These are phyloP conservation scores for Dryadula phaetusa DNA, from an alignment of 2,888 invertebrate genomes.

Conservation along the genomic window DNA sequence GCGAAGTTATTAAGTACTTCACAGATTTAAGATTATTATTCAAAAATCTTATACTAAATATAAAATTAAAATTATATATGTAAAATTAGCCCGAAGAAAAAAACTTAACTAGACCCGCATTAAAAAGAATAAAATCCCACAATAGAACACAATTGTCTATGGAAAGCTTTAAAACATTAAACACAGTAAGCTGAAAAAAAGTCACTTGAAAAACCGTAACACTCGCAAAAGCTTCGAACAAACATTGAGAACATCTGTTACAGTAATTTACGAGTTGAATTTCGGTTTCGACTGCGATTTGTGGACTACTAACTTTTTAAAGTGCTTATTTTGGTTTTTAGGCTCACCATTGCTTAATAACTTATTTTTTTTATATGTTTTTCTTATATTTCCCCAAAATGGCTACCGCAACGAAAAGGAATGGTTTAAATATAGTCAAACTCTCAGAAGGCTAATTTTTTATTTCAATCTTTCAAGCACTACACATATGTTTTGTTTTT, in stretches of 20 bases:
- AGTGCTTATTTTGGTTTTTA: conserved; percentile 30
- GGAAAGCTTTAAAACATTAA: conserved; percentile 13
- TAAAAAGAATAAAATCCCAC: no score
- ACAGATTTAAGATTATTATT: no score
- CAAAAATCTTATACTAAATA: no score
- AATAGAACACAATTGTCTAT: conserved; percentile 9
- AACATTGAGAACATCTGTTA: conserved; percentile 65
- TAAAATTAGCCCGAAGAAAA: no score
- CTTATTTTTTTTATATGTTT: background rate
- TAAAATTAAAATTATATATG: no score
- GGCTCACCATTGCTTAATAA: conserved; percentile 11
- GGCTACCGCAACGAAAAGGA: no score
- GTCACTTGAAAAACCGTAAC: conserved; percentile 37
- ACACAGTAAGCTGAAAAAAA: conserved; percentile 29
- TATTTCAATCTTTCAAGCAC: no score
- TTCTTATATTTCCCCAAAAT: background rate
- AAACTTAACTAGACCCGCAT: no score
- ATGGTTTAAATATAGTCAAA: no score
- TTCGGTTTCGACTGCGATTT: conserved; percentile 48
- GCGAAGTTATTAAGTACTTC: no score
- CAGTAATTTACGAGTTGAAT: conserved; percentile 58
- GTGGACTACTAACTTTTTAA: conserved; percentile 38
- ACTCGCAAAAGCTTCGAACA: conserved; percentile 51
- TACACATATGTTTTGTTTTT: no score
- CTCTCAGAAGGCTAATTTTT: no score